Conservation (phyloP, 2,797 vertebrate species). For the Carduelis carduelis region DNA sequence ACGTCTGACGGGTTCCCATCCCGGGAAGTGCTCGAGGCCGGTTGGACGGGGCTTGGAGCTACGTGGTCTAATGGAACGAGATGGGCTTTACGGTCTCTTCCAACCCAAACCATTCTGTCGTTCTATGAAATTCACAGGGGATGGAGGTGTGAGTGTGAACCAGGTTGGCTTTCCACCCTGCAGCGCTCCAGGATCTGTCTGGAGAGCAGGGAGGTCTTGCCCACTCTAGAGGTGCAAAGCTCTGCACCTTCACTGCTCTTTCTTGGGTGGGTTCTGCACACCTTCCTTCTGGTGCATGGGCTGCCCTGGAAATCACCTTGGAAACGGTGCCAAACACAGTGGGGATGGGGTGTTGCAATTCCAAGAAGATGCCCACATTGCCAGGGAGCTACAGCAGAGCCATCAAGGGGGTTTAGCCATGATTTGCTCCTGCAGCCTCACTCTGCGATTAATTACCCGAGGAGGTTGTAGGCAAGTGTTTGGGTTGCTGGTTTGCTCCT, state of each 20-base stretch:
- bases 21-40: background rate
- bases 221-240: background rate
- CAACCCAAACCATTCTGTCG: background rate
- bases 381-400: background rate
- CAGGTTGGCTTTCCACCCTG: too few species aligned
- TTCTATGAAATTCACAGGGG: background rate
- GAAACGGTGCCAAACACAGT: background rate
- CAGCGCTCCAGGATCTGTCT: fast-evolving
- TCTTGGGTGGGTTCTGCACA: background rate
- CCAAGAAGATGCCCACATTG: background rate
- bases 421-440: background rate
- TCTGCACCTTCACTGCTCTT: background rate
- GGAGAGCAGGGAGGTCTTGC: background rate
- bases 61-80: background rate
- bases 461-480: conserved; percentile 7
- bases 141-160: background rate
- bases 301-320: background rate
- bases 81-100: background rate
- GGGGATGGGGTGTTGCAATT: fast-evolving
- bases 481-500: background rate
- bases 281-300: background rate
- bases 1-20: fast-evolving
- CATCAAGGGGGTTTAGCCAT: background rate
- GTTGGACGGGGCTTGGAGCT: background rate
- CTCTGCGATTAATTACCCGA: background rate